Base-by-base conservation (phyloP, 2,888 invertebrate genomes). In the Aplocera efformata region DNA sequence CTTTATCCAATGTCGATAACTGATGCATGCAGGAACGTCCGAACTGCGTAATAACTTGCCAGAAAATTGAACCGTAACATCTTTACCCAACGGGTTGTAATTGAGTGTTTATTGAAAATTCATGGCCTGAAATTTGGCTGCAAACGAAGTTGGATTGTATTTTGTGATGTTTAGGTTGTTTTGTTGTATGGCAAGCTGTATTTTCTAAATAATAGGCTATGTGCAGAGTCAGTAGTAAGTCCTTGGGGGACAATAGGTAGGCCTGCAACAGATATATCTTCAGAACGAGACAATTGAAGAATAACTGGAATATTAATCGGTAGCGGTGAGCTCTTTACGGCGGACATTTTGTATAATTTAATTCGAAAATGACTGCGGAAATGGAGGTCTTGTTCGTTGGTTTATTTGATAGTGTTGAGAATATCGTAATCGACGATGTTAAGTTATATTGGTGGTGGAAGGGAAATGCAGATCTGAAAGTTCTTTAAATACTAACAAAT, bases 201-300 rank as follows among this genome's bases (percentile, higher is more conserved):
- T 45, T 58, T 54, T 58, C 59, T 60, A 63, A 64, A 62, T 73
- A 72, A 67, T 72, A 68, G 74, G 60, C 70, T 72, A 65, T 63
- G 63, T 73, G 73, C 67, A 72, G 63, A 73, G 66, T 65, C 69
- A 70, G 78, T 76, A 74, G 76, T 80, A 75, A 78, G 74, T 79
- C 81, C 83, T 79, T 68, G 43, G 73, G 81, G 81, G 73, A 83
- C 80, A 82, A 79, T 80, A 77, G 79, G 80, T 76, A 80, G 79
- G 75, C 76, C 73, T 70, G 72, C 69, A 69, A 59, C 64, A 78
- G 73, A 80, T 82, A 80, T 83, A 79, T 83, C 78, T 79, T 61
- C 62, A 60, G 72, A 74, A 82, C 75, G 78, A 79, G 79, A 82
- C 80, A 79, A 78, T 82, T 81, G 80, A 76, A 81, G 80, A 75